Conservation (phyloP, 2,888 invertebrate genomes). For the Cephus nigrinus region DNA sequence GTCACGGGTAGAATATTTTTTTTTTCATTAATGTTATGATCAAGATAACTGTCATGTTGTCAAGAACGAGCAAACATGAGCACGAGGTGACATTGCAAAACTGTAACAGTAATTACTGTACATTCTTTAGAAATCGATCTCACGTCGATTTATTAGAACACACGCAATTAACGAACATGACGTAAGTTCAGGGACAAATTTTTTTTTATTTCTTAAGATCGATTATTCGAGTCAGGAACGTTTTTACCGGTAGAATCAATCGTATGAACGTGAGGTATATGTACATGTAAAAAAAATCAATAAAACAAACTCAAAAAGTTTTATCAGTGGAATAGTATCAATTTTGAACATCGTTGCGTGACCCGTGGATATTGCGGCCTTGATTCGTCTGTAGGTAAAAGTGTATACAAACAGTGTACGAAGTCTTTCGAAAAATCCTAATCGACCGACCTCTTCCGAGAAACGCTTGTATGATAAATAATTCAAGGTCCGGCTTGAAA, state of each 20-base stretch:
- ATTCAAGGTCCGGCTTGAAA: constrained; percentile 34
- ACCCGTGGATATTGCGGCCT: background rate
- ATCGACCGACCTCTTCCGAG: background rate
- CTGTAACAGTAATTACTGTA: background rate
- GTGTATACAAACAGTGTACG: background rate
- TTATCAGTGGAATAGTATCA: too few relatives aligned
- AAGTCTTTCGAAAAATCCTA: background rate
- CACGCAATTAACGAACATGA: background rate
- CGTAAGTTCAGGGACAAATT: background rate
- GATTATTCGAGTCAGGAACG: background rate
- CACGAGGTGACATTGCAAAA: background rate
- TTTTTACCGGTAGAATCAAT: background rate
- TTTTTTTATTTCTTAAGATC: background rate
- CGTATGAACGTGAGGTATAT: too few relatives aligned
- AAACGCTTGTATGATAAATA: constrained; percentile 30
- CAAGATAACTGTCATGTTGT: background rate
- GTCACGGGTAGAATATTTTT: background rate
- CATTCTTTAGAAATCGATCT: background rate
- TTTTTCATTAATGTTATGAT: background rate
- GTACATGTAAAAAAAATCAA: too few relatives aligned
- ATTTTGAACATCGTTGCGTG: background rate
- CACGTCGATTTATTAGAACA: background rate
- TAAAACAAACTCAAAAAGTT: too few relatives aligned
- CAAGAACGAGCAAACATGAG: background rate
- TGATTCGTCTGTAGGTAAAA: background rate